These are phyloP conservation scores for Phoxinus phoxinus DNA, from an alignment of 2,113 vertebrate genomes.

Conservation along the genomic window DNA sequence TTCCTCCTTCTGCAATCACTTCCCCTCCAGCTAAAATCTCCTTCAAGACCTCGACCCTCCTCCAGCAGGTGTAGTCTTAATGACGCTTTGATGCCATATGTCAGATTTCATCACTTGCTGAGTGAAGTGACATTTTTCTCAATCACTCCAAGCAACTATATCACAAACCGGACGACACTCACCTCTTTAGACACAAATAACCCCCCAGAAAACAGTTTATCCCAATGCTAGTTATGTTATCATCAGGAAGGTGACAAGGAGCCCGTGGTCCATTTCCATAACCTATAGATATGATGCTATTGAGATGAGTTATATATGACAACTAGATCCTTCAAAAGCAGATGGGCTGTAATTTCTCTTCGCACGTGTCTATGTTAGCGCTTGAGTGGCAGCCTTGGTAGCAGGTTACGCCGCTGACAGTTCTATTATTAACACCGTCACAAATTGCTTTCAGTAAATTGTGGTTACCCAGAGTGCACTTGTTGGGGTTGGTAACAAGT, in stretches of 20 bases:
- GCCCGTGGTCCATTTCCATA: conserved; percentile 48
- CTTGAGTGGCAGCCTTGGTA: conserved; percentile 58
- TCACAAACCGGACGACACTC: conserved; percentile 65
- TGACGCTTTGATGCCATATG: conserved; percentile 97
- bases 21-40: conserved; percentile 76
- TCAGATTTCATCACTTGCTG: conserved; percentile 96
- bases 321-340: conserved; percentile 45
- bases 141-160: conserved; percentile 82
- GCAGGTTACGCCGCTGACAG: conserved; percentile 65
- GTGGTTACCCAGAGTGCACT: conserved; percentile 66
- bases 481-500: conserved; percentile 67
- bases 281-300: conserved; percentile 22
- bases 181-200: conserved; percentile 64
- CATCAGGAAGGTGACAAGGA: conserved; percentile 3
- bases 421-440: conserved; percentile 60
- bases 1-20: conserved; percentile 73
- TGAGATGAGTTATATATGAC: conserved; percentile 45
- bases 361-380: background rate
- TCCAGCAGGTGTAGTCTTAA: conserved; percentile 91
- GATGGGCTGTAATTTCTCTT: conserved; percentile 38
- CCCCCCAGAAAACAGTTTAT: conserved; percentile 61
- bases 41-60: conserved; percentile 80
- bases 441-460: conserved; percentile 70
- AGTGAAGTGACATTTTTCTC: conserved; percentile 92
- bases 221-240: conserved; percentile 61